Evolutionary conservation across 2,113 vertebrate species (phyloP).

Genomic region (Mustelus asterias): DNA sequence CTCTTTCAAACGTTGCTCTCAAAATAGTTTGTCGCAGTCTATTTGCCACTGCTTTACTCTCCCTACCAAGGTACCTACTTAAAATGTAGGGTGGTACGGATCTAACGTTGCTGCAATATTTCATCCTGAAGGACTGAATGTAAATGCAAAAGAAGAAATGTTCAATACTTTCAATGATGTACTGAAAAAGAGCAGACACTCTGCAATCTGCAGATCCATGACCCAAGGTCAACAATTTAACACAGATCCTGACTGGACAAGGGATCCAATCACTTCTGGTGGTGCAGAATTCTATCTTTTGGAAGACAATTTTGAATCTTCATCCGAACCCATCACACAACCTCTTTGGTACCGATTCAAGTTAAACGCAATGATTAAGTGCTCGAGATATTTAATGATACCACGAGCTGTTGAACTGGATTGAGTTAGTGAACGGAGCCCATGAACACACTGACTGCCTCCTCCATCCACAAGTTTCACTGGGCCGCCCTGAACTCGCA

Average conservation of each 20-base stretch:
- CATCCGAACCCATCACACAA: not conserved
- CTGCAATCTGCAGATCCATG: not conserved
- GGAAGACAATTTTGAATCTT: not conserved
- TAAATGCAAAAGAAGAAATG: not conserved
- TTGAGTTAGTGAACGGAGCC: not conserved
- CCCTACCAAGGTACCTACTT: not conserved
- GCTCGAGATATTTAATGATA: not conserved
- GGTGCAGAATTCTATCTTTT: not conserved
- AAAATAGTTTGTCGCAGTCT: not conserved
- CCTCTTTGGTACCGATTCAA: no score
- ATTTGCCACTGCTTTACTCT: not conserved
- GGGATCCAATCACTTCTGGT: not conserved
- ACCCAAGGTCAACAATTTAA: not conserved
- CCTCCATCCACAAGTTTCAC: not conserved
- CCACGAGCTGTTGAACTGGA: not conserved
- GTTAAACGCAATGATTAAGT: not conserved
- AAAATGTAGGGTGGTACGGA: not conserved
- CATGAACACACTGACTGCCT: not conserved
- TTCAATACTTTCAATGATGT: not conserved
- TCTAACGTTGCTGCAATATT: not conserved
- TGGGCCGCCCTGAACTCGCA: not conserved
- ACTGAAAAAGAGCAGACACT: not conserved
- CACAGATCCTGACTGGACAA: not conserved
- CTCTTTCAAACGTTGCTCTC: not conserved
- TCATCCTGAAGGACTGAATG: not conserved